phyloP scores from a whole-genome alignment of 2,888 invertebrate genomes.

The Eilema caniola region DNA sequence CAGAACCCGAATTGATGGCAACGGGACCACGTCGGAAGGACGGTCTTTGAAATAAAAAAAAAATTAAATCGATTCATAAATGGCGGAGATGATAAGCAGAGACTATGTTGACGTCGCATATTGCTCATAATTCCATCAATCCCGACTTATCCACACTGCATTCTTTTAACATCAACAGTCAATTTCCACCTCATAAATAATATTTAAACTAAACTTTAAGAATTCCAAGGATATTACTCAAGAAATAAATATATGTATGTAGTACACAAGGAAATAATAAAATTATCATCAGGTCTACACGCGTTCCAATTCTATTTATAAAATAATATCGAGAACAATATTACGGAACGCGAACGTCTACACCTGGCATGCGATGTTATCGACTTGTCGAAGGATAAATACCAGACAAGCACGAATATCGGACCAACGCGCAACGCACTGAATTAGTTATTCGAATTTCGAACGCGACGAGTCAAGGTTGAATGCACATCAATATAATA shows the following conservation, averaged over 20 bases:
- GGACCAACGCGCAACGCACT: conserved; percentile 25
- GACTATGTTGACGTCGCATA: background rate
- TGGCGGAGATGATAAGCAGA: no score
- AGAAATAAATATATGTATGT: conserved; percentile 3
- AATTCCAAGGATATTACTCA: conserved; percentile 14
- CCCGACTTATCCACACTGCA: background rate
- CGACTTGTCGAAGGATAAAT: conserved; percentile 18
- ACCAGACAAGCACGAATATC: conserved; percentile 18
- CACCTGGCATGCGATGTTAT: conserved; percentile 18
- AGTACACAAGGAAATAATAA: conserved; percentile 18
- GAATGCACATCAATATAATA: conserved; percentile 29
- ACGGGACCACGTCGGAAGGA: no score
- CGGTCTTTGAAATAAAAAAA: no score
- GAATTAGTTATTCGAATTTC: conserved; percentile 35
- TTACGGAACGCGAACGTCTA: conserved; percentile 9
- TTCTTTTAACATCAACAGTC: background rate
- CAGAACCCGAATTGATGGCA: no score
- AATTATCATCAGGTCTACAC: conserved; percentile 2
- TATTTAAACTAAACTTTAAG: background rate
- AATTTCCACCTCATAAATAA: conserved; percentile 2
- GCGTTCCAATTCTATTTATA: conserved; percentile 18
- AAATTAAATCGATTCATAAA: no score
- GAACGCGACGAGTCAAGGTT: conserved; percentile 46
- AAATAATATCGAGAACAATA: background rate
- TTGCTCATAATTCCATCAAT: background rate